These are phyloP conservation scores for Holothuria glaberrima DNA, from an alignment of 35 echinoderm and acorn worm species.

Conservation along the genomic window DNA sequence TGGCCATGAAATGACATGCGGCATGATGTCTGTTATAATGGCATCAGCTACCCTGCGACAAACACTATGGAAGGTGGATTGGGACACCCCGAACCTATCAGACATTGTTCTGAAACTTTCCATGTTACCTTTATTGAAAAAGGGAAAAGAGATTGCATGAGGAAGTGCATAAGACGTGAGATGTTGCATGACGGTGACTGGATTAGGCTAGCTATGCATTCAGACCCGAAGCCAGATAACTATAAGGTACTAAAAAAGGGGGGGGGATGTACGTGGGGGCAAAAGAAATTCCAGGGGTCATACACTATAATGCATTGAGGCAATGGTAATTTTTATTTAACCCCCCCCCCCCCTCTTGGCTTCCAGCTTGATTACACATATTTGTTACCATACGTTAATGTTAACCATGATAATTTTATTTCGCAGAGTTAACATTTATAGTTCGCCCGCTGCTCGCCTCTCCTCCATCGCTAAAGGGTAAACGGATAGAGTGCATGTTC, in stretches of 20 bases:
- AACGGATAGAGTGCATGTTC: not conserved
- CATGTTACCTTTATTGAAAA: not conserved
- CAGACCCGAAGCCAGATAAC: not conserved
- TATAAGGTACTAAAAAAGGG: too few species aligned
- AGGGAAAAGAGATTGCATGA: conserved; percentile 10
- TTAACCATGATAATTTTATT: not conserved
- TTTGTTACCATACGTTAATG: not conserved
- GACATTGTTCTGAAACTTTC: conserved; percentile 28
- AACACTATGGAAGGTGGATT: not conserved
- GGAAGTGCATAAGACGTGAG: not conserved
- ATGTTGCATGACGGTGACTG: not conserved
- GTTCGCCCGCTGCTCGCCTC: not conserved
- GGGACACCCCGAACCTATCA: conserved; percentile 3
- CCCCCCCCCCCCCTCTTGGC: not conserved
- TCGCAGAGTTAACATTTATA: not conserved
- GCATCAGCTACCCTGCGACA: not conserved
- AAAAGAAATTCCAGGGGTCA: not conserved
- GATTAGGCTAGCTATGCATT: not conserved
- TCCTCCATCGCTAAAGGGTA: too few species aligned
- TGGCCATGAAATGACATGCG: too few species aligned
- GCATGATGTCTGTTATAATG: not conserved
- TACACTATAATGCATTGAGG: not conserved
- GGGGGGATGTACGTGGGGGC: not conserved
- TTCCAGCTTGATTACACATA: not conserved
- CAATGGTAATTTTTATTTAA: not conserved